Base-by-base conservation (phyloP, 2,113 vertebrate species). In the Bos javanicus region DNA sequence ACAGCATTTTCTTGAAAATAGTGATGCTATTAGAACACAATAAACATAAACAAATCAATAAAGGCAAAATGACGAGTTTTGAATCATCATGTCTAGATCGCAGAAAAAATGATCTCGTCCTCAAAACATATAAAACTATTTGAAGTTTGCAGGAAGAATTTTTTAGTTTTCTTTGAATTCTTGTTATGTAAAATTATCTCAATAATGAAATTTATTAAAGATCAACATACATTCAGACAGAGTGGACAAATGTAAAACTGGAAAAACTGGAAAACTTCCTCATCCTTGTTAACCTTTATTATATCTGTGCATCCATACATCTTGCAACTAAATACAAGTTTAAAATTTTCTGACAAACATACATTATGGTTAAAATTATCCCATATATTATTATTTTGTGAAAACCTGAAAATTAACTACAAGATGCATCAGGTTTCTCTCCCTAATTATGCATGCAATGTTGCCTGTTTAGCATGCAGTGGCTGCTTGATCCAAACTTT, bases 401-500 rank as follows among this genome's bases (percentile, higher is more conserved):
- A 62, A 93, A 89, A 67, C 60, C 15, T 83, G 85, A 62, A 62
- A 95, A 88, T 74, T 74, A 76, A 81, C 62, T 50, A 52, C 46
- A 67, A 74, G 67, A 90, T 8, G 14, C 5, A 1, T 16, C n/a
- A 9, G 21, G 62, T 60, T 96, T 57, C 8, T 84, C 74, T 83
- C 56, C n/a, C 83, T 59, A 54, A 59, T 84, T 89, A 87, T 2
- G 0, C 11, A 74, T 74, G 64, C 91, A 82, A 36, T 12, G 36
- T 25, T 43, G 81, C 25, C 85, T 96, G 21, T 43, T 97, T 93
- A 88, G 52, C 83, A 80, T 16, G n/a, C 52, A 67, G 54, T 23
- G 89, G 36, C 90, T 80, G 80, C 86, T 57, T 28, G n/a, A 87
- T 96, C 19, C 3, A 5, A 95, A 97, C 98, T 96, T 98, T 92